These are phyloP conservation scores for Tipula unca DNA, from an alignment of 2,888 invertebrate species.

Conservation along the genomic window DNA sequence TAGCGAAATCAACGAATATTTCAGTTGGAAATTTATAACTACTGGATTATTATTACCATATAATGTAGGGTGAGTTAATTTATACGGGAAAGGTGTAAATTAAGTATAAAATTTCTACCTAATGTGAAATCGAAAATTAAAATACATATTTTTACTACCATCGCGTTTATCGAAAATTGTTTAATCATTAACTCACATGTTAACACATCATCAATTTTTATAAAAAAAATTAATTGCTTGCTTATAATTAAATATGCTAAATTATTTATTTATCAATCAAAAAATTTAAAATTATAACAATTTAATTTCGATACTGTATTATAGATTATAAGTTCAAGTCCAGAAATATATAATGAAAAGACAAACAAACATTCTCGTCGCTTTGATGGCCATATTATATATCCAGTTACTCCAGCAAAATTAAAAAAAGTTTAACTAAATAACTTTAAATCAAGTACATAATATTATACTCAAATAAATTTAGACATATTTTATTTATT, in stretches of 20 bases:
- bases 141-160: too few species aligned
- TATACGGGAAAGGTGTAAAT: too few species aligned
- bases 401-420: conserved; percentile 55
- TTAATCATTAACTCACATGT: background rate
- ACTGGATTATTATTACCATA: too few species aligned
- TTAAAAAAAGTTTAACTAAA: conserved; percentile 32
- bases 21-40: too few species aligned
- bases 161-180: too few species aligned
- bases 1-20: too few species aligned
- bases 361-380: conserved; percentile 50
- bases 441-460: background rate
- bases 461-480: background rate
- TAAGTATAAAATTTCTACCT: too few species aligned
- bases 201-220: background rate
- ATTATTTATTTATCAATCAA: conserved; percentile 19
- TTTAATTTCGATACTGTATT: background rate
- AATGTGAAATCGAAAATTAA: too few species aligned
- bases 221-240: background rate
- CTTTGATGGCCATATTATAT: conserved; percentile 54
- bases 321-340: conserved; percentile 2
- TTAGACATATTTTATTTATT: too few species aligned
- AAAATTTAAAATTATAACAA: conserved; percentile 18
- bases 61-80: too few species aligned
- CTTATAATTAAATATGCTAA: background rate
- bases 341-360: conserved; percentile 26